phyloP scores from a whole-genome alignment of 2,888 invertebrate genomes.

The Ochlodes sylvanus region DNA sequence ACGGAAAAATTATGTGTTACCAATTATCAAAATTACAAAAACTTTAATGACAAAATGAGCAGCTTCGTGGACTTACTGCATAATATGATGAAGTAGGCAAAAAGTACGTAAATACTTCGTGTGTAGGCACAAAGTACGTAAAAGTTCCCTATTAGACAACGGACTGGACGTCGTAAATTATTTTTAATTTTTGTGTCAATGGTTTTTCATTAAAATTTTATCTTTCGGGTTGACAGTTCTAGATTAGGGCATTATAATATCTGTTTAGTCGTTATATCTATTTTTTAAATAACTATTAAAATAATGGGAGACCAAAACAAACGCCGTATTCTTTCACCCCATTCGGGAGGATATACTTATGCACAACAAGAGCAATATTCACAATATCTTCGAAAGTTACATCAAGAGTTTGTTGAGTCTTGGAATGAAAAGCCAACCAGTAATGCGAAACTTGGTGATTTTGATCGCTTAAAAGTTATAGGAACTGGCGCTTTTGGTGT shows the following conservation, averaged over 20 bases:
- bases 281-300: neutral
- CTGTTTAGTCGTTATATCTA: neutral
- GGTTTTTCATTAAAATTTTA: too few species aligned
- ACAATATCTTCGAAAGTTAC: constrained; percentile 65
- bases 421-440: constrained; percentile 64
- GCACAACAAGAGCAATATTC: constrained; percentile 68
- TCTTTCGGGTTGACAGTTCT: neutral
- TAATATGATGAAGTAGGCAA: too few species aligned
- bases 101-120: too few species aligned
- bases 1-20: too few species aligned
- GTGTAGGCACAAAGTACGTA: too few species aligned
- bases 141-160: too few species aligned
- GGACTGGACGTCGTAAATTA: too few species aligned
- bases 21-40: too few species aligned
- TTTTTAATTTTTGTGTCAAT: too few species aligned
- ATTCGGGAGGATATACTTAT: constrained; percentile 59
- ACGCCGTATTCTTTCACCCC: constrained; percentile 44
- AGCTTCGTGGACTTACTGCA: too few species aligned
- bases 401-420: constrained; percentile 69
- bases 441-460: constrained; percentile 83
- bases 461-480: constrained; percentile 89
- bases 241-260: neutral
- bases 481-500: constrained; percentile 97
- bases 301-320: constrained; percentile 56
- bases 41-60: too few species aligned